A percentile compares a stretch with the other conserved stretches of the same genome.
phyloP scores from a whole-genome alignment of 2,797 vertebrate genomes.

The Lerista edwardsae region DNA sequence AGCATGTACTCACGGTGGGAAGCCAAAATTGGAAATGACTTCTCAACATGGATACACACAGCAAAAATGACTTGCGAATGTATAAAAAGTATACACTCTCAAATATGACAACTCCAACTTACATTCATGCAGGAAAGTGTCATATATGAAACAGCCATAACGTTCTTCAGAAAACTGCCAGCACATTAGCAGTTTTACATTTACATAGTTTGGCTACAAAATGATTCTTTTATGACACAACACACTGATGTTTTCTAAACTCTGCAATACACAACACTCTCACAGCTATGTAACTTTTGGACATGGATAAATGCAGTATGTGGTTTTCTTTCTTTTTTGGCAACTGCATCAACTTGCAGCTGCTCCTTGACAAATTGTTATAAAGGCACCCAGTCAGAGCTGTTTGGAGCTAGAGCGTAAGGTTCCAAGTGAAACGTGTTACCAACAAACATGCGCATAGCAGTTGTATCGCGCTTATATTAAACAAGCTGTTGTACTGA shows the following conservation, averaged over 20 bases:
- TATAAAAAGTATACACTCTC: not conserved
- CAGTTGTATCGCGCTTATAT: constrained; percentile 63
- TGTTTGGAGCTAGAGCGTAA: constrained; percentile 65
- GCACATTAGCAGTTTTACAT: not conserved
- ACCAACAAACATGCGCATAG: constrained; percentile 51
- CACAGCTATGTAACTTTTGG: not conserved
- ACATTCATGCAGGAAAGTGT: not conserved
- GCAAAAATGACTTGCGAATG: not conserved
- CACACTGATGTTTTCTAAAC: not conserved
- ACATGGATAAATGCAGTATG: not conserved
- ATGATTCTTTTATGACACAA: not conserved
- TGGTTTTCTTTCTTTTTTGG: not conserved
- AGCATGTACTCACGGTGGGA: not conserved
- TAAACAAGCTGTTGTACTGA: constrained; percentile 53
- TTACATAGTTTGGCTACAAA: not conserved
- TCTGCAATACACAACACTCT: not conserved
- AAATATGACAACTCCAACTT: not conserved
- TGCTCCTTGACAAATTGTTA: not conserved
- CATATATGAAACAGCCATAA: not conserved
- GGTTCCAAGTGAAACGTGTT: constrained; percentile 38
- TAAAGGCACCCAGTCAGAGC: constrained; percentile 28
- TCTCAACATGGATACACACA: not conserved
- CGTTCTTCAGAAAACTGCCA: not conserved
- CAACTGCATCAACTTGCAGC: not conserved
- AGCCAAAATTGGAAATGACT: not conserved